Conservation (phyloP, 2,113 vertebrate species). For the Taxidea taxus region DNA sequence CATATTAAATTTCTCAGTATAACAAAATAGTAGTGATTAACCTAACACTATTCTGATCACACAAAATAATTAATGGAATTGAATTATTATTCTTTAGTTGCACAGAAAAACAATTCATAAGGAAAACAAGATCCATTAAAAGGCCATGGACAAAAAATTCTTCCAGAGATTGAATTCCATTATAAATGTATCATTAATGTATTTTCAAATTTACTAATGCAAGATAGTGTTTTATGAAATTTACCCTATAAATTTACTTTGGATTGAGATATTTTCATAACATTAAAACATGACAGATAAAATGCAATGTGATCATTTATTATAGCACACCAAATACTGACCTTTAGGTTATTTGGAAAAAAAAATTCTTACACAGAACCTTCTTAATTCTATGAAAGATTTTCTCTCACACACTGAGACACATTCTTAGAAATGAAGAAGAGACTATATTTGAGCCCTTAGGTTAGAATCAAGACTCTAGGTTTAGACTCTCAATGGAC, state of each 20-base stretch:
- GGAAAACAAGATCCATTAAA: not conserved
- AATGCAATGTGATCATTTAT: not conserved
- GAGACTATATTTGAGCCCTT: not conserved
- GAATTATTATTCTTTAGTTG: not conserved
- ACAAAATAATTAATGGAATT: not conserved
- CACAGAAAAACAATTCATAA: not conserved
- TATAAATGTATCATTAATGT: not conserved
- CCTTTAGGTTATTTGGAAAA: not conserved
- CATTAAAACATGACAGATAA: not conserved
- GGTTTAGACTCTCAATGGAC: not conserved
- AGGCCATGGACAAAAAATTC: not conserved
- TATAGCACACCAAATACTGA: not conserved
- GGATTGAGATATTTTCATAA: not conserved
- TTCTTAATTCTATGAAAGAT: not conserved
- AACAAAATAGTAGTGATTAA: not conserved
- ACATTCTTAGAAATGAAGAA: not conserved
- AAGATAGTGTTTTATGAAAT: not conserved
- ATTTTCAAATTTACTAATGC: not conserved
- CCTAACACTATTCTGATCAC: not conserved
- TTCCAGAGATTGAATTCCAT: not conserved
- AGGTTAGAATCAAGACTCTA: not conserved
- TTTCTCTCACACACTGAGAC: not conserved
- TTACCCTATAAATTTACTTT: not conserved
- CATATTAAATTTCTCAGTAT: not conserved
- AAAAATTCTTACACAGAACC: not conserved